A percentile compares a stretch with the other conserved stretches of the same genome.
Conservation (phyloP, 2,797 vertebrate genomes). For the Nasua narica region DNA sequence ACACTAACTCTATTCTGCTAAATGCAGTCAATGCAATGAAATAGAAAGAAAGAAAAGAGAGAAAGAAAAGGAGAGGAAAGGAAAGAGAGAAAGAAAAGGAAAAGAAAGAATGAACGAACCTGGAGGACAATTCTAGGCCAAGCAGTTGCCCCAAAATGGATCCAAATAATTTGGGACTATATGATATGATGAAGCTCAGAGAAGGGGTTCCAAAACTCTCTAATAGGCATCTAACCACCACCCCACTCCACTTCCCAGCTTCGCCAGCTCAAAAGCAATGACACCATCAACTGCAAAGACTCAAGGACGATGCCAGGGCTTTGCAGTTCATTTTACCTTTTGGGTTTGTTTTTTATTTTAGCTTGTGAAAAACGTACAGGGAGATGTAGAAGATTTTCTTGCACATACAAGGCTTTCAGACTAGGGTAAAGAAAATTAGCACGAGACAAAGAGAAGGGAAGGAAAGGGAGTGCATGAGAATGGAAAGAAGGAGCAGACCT, state of each 20-base stretch:
- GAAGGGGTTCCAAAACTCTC: background rate
- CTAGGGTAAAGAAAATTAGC: conserved; percentile 28
- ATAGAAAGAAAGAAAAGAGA: background rate
- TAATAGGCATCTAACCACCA: background rate
- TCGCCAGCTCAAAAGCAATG: background rate
- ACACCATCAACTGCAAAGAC: background rate
- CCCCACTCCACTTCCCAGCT: background rate
- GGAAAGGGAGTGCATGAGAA: background rate
- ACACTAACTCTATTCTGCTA: conserved; percentile 63
- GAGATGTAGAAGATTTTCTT: conserved; percentile 21
- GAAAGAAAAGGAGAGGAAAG: background rate
- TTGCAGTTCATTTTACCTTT: background rate
- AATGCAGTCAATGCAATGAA: conserved; percentile 53
- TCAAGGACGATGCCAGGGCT: background rate
- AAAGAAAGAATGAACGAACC: background rate
- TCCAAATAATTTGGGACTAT: conserved; percentile 6
- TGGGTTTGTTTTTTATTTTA: conserved; percentile 17
- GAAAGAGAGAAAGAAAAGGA: background rate
- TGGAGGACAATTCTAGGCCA: conserved; percentile 17
- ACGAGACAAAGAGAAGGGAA: background rate
- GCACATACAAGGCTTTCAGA: background rate
- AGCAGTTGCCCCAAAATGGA: conserved; percentile 25
- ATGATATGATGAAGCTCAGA: background rate
- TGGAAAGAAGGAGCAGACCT: background rate
- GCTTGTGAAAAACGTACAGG: background rate